These are phyloP conservation scores for Dugesia japonica DNA, from an alignment of 2,888 invertebrate species.

Conservation along the genomic window DNA sequence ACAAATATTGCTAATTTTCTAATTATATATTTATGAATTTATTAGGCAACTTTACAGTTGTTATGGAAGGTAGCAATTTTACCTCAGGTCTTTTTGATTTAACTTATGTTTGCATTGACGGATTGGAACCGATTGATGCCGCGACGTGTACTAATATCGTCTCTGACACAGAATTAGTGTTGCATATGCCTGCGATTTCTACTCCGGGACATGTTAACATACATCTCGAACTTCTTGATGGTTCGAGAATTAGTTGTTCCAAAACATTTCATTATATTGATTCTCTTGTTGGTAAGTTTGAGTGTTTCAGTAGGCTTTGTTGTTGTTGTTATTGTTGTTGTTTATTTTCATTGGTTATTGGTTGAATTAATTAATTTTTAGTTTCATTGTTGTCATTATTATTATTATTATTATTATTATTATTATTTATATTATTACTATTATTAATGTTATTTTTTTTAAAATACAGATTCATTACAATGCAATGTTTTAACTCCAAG, in stretches of 20 bases:
- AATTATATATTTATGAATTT: neutral
- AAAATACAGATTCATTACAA: neutral
- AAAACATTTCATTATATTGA: neutral
- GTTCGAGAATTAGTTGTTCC: neutral
- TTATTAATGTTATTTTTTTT: no score
- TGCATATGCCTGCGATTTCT: neutral
- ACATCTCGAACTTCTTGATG: neutral
- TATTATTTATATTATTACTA: no score
- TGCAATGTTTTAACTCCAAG: neutral
- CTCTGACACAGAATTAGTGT: neutral
- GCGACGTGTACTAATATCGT: neutral
- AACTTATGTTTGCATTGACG: neutral
- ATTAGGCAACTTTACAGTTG: neutral
- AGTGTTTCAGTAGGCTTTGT: neutral
- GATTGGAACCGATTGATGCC: neutral
- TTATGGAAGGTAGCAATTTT: constrained; percentile 1
- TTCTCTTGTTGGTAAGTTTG: neutral
- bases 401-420: neutral
- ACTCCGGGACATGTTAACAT: neutral
- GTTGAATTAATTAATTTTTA: no score
- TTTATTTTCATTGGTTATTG: neutral
- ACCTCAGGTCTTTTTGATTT: neutral
- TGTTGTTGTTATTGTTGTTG: neutral
- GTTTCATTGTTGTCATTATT: neutral
- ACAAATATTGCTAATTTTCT: no score